These are phyloP conservation scores for Fukomys damarensis DNA, from an alignment of 2,113 vertebrate species.

Conservation along the genomic window DNA sequence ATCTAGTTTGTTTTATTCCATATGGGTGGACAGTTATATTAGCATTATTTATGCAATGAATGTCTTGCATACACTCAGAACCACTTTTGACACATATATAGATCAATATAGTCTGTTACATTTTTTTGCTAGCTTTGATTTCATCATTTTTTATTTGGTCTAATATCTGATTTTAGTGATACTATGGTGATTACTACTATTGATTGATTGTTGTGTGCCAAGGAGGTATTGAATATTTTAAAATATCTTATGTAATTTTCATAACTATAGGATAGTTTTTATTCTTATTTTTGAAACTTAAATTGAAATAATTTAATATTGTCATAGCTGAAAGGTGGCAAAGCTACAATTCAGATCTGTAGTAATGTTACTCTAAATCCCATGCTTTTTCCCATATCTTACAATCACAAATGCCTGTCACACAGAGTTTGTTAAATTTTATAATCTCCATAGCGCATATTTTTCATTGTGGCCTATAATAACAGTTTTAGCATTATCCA, in stretches of 20 bases:
- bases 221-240: not conserved
- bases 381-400: not conserved
- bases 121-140: slow-evolving; percentile 27
- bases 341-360: not conserved
- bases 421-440: slow-evolving; percentile 7
- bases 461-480: not conserved
- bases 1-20: not conserved
- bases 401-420: not conserved
- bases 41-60: not conserved
- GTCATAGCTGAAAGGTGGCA: not conserved
- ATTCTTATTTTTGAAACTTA: slow-evolving; percentile 40
- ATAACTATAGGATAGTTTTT: not conserved
- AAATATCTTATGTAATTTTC: slow-evolving; percentile 8
- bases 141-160: slow-evolving; percentile 25
- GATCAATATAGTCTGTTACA: not conserved
- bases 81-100: not conserved
- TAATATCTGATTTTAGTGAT: not conserved
- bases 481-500: not conserved
- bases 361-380: not conserved
- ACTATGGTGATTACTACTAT: not conserved
- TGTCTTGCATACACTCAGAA: not conserved
- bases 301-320: slow-evolving; percentile 14
- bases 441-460: not conserved
- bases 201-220: not conserved
- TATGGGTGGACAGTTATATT: not conserved